Evolutionary conservation across 2,888 invertebrate species (phyloP).

Genomic region (Penaeus monodon): DNA sequence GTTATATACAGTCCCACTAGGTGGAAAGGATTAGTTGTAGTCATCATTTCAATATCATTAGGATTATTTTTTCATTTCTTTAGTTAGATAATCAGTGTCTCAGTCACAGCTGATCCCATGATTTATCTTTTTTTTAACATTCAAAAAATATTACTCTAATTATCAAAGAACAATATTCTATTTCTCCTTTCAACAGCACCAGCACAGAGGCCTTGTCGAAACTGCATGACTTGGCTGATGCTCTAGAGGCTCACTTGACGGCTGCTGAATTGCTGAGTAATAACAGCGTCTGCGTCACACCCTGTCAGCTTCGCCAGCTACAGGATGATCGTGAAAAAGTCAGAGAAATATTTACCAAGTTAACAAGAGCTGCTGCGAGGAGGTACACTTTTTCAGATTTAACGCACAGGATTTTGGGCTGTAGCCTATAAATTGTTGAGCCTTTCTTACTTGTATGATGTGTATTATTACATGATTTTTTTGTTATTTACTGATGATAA

Average conservation of each 20-base stretch:
- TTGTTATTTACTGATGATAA: too few relatives aligned
- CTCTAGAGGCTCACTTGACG: conserved; percentile 73
- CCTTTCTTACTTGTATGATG: too few relatives aligned
- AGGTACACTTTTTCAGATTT: conserved; percentile 67
- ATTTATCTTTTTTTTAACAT: too few relatives aligned
- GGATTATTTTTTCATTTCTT: too few relatives aligned
- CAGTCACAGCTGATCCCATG: too few relatives aligned
- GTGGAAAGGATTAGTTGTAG: conserved; percentile 44
- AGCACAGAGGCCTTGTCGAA: conserved; percentile 64
- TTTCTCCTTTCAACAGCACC: conserved; percentile 66
- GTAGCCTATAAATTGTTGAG: too few relatives aligned
- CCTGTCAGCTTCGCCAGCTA: conserved; percentile 70
- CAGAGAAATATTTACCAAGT: conserved; percentile 69
- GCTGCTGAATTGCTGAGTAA: conserved; percentile 73
- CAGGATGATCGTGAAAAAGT: conserved; percentile 70
- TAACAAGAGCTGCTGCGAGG: conserved; percentile 70
- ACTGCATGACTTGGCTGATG: conserved; percentile 71
- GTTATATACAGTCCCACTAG: too few relatives aligned
- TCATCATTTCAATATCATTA: not conserved
- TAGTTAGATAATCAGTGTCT: too few relatives aligned
- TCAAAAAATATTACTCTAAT: not conserved
- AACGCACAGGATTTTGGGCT: too few relatives aligned
- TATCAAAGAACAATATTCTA: not conserved
- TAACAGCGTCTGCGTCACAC: conserved; percentile 72
- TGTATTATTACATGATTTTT: too few relatives aligned